Evolutionary conservation across 1,140 invertebrate species (phyloP).

Genomic region (Proales similis): DNA sequence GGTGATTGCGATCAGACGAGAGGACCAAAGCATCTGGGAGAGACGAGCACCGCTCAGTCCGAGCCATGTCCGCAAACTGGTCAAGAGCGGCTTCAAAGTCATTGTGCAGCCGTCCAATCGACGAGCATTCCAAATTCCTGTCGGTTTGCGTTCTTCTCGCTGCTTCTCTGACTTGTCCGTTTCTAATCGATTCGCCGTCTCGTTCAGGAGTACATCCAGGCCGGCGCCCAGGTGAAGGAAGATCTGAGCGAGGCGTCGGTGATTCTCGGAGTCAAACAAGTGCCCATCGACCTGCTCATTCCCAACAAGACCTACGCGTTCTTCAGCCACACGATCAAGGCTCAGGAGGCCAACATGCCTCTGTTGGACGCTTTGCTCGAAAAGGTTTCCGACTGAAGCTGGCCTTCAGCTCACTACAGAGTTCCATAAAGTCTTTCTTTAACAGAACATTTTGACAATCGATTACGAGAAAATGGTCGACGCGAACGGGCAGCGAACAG

Average conservation of each 20-base stretch:
- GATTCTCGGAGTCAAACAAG: constrained; percentile 95
- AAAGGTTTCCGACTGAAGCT: too few species aligned
- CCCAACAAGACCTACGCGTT: constrained; percentile 95
- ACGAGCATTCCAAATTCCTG: constrained; percentile 91
- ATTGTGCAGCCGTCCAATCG: constrained; percentile 96
- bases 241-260: constrained; percentile 90
- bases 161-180: neutral
- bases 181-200: neutral
- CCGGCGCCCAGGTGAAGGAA: constrained; percentile 84
- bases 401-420: constrained; percentile 56
- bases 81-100: constrained; percentile 75
- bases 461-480: constrained; percentile 96
- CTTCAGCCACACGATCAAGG: constrained; percentile 98
- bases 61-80: constrained; percentile 75
- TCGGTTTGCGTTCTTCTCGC: too few species aligned
- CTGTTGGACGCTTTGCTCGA: constrained; percentile 88
- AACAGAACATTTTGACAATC: constrained; percentile 87
- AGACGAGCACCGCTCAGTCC: constrained; percentile 86
- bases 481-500: constrained; percentile 74
- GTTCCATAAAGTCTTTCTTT: constrained; percentile 41
- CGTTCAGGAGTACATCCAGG: constrained; percentile 67
- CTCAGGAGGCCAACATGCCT: constrained; percentile 94
- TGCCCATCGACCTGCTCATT: constrained; percentile 82
- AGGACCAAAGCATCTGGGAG: constrained; percentile 97
- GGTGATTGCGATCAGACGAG: constrained; percentile 59